phyloP scores from a whole-genome alignment of 2,888 invertebrate species.

The Ophion slaviceki region DNA sequence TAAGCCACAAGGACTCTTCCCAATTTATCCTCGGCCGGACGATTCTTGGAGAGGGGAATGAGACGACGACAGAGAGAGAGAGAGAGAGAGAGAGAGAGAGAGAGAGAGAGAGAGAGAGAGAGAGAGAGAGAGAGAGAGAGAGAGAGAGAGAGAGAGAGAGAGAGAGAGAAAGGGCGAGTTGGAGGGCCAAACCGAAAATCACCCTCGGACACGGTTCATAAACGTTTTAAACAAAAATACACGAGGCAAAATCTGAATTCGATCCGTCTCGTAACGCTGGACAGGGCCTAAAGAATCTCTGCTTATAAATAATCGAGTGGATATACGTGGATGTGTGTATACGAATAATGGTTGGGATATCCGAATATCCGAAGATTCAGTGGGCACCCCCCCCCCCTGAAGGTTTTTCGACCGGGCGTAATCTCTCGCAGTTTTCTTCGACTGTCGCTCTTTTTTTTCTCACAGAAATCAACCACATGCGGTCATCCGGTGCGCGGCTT shows the following conservation, averaged over 20 bases:
- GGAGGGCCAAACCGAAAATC: constrained; percentile 61
- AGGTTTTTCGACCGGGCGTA: constrained; percentile 62
- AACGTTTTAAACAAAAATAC: constrained; percentile 82
- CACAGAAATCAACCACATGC: constrained; percentile 75
- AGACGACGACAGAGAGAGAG: constrained; percentile 32
- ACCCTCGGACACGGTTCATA: constrained; percentile 82
- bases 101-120: constrained; percentile 18
- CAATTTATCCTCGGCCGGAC: constrained; percentile 37
- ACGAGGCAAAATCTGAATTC: constrained; percentile 79
- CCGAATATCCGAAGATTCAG: constrained; percentile 30
- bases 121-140: constrained; percentile 40
- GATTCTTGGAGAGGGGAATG: constrained; percentile 36
- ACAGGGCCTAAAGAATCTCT: constrained; percentile 43
- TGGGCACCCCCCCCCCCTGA: constrained; percentile 2
- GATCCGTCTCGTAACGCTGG: constrained; percentile 64
- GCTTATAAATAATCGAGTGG: constrained; percentile 63
- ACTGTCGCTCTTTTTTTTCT: constrained; percentile 54
- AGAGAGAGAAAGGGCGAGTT: constrained; percentile 29
- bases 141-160: constrained; percentile 21
- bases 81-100: constrained; percentile 34
- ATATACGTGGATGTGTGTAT: constrained; percentile 13
- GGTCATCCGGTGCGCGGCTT: constrained; percentile 67
- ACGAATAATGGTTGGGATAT: constrained; percentile 13
- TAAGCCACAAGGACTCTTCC: constrained; percentile 25
- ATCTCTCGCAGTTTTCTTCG: constrained; percentile 43